A percentile compares a stretch with the other conserved stretches of the same genome.
Evolutionary conservation across 2,888 invertebrate species (phyloP).

Genomic region (Eutolmus rufibarbis): DNA sequence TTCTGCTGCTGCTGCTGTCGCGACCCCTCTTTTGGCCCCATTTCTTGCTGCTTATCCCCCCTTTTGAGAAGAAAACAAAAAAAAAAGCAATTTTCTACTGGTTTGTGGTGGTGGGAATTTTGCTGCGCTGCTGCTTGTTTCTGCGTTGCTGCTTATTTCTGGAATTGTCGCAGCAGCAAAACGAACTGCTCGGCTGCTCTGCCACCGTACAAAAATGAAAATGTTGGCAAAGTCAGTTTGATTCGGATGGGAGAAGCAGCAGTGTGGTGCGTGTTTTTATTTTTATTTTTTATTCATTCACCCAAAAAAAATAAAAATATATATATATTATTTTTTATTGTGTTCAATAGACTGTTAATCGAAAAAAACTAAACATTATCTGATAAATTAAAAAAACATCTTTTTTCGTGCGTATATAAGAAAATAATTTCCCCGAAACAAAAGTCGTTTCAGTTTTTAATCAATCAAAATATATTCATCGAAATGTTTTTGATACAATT

Average conservation of each 20-base stretch:
- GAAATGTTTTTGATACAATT: not conserved
- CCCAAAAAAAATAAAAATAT: not conserved
- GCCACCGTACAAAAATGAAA: not conserved
- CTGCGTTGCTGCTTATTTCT: not conserved
- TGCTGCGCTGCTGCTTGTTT: not conserved
- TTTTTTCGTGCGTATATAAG: not conserved
- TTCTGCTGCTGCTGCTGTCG: no score
- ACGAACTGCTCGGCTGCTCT: not conserved
- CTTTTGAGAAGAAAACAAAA: no score
- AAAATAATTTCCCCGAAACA: not conserved
- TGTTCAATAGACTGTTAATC: not conserved
- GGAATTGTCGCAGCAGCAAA: not conserved
- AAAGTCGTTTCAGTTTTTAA: not conserved
- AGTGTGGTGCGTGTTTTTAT: not conserved
- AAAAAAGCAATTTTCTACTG: no score
- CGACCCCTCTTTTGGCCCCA: no score
- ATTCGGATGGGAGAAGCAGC: not conserved
- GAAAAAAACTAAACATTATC: not conserved
- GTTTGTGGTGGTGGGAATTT: not conserved
- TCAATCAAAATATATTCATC: no score
- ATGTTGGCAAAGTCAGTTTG: not conserved
- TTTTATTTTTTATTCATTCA: not conserved
- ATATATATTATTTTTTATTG: not conserved
- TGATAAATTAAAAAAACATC: no score
- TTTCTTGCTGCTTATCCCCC: no score